These are phyloP conservation scores for Andrena haemorrhoa DNA, from an alignment of 2,888 invertebrate species.

Conservation along the genomic window DNA sequence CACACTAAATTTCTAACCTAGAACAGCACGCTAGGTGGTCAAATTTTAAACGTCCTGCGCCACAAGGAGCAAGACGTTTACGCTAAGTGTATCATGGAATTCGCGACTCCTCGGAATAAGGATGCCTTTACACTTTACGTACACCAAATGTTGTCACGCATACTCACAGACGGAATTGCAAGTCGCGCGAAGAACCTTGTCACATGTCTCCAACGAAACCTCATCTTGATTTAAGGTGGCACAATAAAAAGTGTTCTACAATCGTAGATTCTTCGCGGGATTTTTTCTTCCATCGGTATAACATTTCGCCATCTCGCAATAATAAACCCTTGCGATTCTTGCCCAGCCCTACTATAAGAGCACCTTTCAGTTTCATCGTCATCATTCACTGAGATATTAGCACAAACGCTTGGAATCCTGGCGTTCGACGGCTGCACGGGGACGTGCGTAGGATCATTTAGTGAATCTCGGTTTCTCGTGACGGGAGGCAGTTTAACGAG, in stretches of 20 bases:
- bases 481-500: not conserved
- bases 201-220: not conserved
- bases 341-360: slow-evolving; percentile 41
- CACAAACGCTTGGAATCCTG: slow-evolving; percentile 42
- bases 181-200: slow-evolving; percentile 42
- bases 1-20: slow-evolving; percentile 15
- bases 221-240: not conserved
- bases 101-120: slow-evolving; percentile 70
- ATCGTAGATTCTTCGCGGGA: slow-evolving; percentile 47
- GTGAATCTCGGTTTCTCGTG: slow-evolving; percentile 60
- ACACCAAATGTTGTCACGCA: slow-evolving; percentile 69
- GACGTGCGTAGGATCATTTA: slow-evolving; percentile 26
- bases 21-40: not conserved
- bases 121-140: slow-evolving; percentile 54
- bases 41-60: not conserved
- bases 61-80: not conserved
- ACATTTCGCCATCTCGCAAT: slow-evolving; percentile 31
- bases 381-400: slow-evolving; percentile 25
- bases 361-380: slow-evolving; percentile 36
- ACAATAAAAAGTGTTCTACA: not conserved
- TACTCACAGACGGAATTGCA: slow-evolving; percentile 38
- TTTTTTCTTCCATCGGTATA: slow-evolving; percentile 50
- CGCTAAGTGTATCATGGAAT: slow-evolving; percentile 18
- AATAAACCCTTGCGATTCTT: slow-evolving; percentile 59
- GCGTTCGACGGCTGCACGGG: not conserved